Base-by-base conservation (phyloP, 2,113 vertebrate genomes). In the Limanda limanda region DNA sequence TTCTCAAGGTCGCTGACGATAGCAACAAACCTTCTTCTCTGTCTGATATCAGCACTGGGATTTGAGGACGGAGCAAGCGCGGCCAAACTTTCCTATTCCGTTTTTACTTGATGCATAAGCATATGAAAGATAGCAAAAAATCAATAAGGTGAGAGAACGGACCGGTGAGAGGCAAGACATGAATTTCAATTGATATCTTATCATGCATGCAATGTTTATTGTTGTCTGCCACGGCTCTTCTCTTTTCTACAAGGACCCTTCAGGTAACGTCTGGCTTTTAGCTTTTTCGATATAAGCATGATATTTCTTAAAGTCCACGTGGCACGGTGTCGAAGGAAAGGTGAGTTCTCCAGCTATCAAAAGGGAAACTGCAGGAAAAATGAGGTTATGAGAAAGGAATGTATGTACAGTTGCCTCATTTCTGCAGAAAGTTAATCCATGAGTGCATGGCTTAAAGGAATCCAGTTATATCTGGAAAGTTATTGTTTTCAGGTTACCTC, bases 41-140 rank as follows among this genome's bases (percentile, higher is more conserved):
- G 61, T 88, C 66, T 87, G 85, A 83, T 83, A 82, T 78, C 76
- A 87, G 77, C 2, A 27, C 52, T 5, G 89, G 67, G 86, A 86
- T 89, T 86, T 85, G 68, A 79, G 62, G 71, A 64, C 71, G 68
- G 89, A 86, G 61, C 71, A 63, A 81, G 67, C 77, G 55, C 5
- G 13, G 42, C 56, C 77, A 81, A 86, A 88, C 86, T 89, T 79
- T 79, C 69, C 51, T 77, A 81, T 89, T 92, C 87, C n/a, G 62
- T 48, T 88, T 89, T 85, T 88, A 89, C 80, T 77, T 83, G 68
- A 88, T 86, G 85, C 76, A 89, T 87, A 88, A 86, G 84, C 86
- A 90, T 86, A 86, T 86, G 71, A 91, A 92, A 89, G 83, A 83
- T 70, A 75, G 45, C 68, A 88, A 84, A 88, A 84, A 93, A 91